Percentiles rank a stretch among this genome's conserved stretches.
Conservation (phyloP, 2,888 invertebrate genomes). For the Philopedon plagiatum region DNA sequence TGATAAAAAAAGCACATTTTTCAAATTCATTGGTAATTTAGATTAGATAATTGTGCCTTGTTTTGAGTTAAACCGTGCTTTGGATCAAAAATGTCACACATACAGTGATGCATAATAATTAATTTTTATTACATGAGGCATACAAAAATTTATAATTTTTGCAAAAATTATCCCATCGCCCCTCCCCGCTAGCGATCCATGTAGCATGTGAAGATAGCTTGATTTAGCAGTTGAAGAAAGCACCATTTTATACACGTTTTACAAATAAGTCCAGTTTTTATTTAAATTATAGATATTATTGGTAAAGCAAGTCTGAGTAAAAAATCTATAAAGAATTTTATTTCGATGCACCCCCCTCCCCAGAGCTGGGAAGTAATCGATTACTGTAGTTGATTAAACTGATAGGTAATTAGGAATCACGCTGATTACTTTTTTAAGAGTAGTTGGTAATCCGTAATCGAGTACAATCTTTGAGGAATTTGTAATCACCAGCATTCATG, state of each 20-base stretch:
- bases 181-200: slow-evolving; percentile 69
- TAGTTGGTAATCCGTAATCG: too few species aligned
- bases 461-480: too few species aligned
- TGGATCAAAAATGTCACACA: slow-evolving; percentile 60
- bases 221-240: slow-evolving; percentile 70
- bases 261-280: slow-evolving; percentile 61
- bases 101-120: slow-evolving; percentile 61
- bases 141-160: slow-evolving; percentile 64
- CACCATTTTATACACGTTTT: slow-evolving; percentile 63
- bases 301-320: neutral
- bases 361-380: too few species aligned
- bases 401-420: neutral
- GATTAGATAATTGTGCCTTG: slow-evolving; percentile 25
- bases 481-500: too few species aligned
- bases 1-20: slow-evolving; percentile 46
- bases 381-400: too few species aligned
- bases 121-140: slow-evolving; percentile 64
- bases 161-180: slow-evolving; percentile 67
- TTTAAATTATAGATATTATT: slow-evolving; percentile 56
- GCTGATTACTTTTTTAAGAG: too few species aligned
- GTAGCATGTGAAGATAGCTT: slow-evolving; percentile 70
- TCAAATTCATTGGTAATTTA: slow-evolving; percentile 20
- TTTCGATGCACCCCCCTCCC: too few species aligned
- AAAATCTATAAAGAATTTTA: slow-evolving; percentile 1
- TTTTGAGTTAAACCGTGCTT: slow-evolving; percentile 20